Percentiles rank a stretch among this genome's conserved stretches.
Evolutionary conservation across 1,140 invertebrate species (phyloP).

Genomic region (Monomorium pharaonis): DNA sequence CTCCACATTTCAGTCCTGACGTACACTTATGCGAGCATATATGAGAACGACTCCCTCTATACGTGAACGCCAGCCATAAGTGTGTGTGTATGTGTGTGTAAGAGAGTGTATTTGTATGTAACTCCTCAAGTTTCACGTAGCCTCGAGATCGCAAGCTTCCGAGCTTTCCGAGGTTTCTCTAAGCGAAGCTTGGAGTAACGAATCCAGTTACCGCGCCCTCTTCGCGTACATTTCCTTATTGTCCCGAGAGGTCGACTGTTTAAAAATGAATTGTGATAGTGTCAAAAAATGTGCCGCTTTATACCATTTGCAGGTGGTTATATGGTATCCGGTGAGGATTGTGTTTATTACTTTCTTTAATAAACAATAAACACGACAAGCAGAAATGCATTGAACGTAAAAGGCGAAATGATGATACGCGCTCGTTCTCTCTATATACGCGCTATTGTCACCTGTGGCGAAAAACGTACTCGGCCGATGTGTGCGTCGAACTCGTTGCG

Average conservation of each 20-base stretch:
- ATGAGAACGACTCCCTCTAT: not conserved
- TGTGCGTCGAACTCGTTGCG: conserved; percentile 34
- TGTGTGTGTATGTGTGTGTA: not conserved
- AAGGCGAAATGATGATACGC: not conserved
- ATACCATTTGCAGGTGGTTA: not conserved
- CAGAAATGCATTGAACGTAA: not conserved
- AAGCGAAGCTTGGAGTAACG: conserved; percentile 37
- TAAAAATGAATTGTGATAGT: conserved; percentile 9
- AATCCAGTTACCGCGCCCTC: conserved; percentile 30
- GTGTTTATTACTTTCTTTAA: not conserved
- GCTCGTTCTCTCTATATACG: not conserved
- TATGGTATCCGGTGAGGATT: no score
- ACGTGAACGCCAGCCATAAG: not conserved
- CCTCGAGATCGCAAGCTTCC: conserved; percentile 54
- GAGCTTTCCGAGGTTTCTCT: conserved; percentile 64
- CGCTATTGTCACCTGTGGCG: not conserved
- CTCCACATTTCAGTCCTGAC: conserved; percentile 29
- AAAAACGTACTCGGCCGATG: not conserved
- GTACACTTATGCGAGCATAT: conserved; percentile 16
- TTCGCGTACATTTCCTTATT: conserved; percentile 2
- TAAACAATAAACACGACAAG: not conserved
- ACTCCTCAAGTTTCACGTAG: conserved; percentile 40
- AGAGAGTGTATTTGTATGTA: not conserved
- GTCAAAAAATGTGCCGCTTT: not conserved
- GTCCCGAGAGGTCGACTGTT: not conserved